Conservation (phyloP, 2,113 vertebrate genomes). For the Xyrauchen texanus region DNA sequence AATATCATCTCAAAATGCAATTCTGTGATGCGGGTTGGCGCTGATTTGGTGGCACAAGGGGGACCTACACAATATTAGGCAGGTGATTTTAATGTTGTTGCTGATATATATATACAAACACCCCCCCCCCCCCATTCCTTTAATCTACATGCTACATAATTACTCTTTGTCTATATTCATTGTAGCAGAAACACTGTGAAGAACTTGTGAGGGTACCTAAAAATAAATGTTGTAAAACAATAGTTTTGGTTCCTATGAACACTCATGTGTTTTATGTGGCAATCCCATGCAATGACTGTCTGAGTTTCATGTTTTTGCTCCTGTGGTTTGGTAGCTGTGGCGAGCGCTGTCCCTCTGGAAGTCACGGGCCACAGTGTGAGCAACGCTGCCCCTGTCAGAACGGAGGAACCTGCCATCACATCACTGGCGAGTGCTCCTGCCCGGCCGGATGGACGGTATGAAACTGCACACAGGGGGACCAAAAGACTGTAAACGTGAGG, state of each 20-base stretch:
- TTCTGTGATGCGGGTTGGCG: no score
- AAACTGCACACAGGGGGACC: not conserved
- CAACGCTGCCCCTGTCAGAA: slow-evolving; percentile 97
- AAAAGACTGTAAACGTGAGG: not conserved
- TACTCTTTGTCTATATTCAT: slow-evolving; percentile 15
- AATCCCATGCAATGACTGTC: slow-evolving; percentile 44
- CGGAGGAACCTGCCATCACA: slow-evolving; percentile 92
- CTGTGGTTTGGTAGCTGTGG: slow-evolving; percentile 80
- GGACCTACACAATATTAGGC: no score
- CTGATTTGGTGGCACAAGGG: no score
- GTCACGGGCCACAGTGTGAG: slow-evolving; percentile 94
- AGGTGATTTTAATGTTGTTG: no score
- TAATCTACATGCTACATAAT: not conserved
- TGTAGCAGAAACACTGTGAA: slow-evolving; percentile 21
- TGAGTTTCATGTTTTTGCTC: slow-evolving; percentile 24
- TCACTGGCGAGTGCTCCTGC: slow-evolving; percentile 94
- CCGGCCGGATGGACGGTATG: slow-evolving; percentile 93
- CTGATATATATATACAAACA: no score
- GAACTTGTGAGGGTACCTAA: slow-evolving; percentile 17
- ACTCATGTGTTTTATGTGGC: slow-evolving; percentile 33
- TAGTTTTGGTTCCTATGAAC: slow-evolving; percentile 33
- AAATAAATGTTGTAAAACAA: not conserved
- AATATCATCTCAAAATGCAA: no score
- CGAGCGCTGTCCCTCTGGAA: slow-evolving; percentile 90
- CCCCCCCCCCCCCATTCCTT: not conserved